Base-by-base conservation (phyloP, 2,888 invertebrate species). In the Drosophila falleni region DNA sequence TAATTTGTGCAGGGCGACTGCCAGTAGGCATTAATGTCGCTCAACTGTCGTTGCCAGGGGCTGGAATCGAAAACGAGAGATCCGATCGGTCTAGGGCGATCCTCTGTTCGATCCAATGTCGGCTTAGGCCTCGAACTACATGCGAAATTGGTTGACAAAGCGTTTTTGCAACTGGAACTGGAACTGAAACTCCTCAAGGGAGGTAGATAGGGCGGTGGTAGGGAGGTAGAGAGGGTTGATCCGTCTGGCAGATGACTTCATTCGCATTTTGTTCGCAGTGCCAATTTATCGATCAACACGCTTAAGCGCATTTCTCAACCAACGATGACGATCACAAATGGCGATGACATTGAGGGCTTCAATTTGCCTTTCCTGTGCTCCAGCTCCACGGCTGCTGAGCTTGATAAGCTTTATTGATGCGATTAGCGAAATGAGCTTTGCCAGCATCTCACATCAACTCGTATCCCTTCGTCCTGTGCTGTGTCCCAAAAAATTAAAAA, bases 261-360 rank as follows among this genome's bases (percentile, higher is more conserved):
- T 85, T 83, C 80, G 80, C 71, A 79, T 87, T 87, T 87, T 87
- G 86, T 83, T 63, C 74, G 64, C 66, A 56, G 65, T 86, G 88
- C 87, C 84, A 86, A 89, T 86, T 86, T 89, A 89, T 86, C 87
- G 86, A 89, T 86, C 87, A 87, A 89, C 87, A 89, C 84, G 89
- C 87, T 85, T 89, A 89, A 85, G 87, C 89, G 89, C 85, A 89
- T 88, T 87, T 87, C 82, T 77, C 71, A 35, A 64, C 19, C 67
- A 47, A 47, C 35, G 68, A 59, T 70, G 77, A 60, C 54, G 49
- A 51, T 54, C 56, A 54, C 44, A 72, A 50, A 55, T 51, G 60
- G 55, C 47, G 71, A 64, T 71, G 71, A 78, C 84, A 84, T 81
- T 76, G 80, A 74, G 87, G 82, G 79, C 69, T 75, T 87, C 84